These are phyloP conservation scores for Merluccius polli DNA, from an alignment of 2,797 vertebrate species.

Conservation along the genomic window DNA sequence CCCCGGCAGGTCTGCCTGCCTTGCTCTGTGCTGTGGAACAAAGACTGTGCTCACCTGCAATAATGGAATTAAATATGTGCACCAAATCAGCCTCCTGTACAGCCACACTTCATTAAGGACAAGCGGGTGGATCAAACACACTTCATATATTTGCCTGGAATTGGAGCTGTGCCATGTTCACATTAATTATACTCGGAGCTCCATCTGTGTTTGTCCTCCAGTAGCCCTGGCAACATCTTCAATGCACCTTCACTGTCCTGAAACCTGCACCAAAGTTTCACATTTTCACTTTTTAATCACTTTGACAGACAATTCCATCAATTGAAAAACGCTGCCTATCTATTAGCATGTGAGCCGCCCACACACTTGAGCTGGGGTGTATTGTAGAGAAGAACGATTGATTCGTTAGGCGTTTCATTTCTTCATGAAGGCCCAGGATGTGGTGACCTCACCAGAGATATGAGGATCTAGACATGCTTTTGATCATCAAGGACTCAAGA, in stretches of 20 bases:
- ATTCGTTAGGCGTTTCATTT: slow-evolving; percentile 65
- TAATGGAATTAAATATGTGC: slow-evolving; percentile 71
- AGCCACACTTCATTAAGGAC: slow-evolving; percentile 73
- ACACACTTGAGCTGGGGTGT: slow-evolving; percentile 22
- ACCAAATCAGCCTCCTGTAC: slow-evolving; percentile 65
- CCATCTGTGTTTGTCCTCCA: slow-evolving; percentile 75
- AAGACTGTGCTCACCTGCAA: slow-evolving; percentile 61
- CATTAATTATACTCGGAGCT: slow-evolving; percentile 76
- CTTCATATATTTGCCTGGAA: slow-evolving; percentile 67
- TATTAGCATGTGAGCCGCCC: slow-evolving; percentile 41
- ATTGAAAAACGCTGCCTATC: slow-evolving; percentile 22
- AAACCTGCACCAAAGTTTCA: slow-evolving; percentile 29
- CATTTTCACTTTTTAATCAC: slow-evolving; percentile 33
- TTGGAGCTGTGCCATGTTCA: slow-evolving; percentile 73
- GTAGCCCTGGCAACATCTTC: slow-evolving; percentile 64
- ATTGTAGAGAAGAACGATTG: slow-evolving; percentile 57
- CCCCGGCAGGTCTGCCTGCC: slow-evolving; percentile 40
- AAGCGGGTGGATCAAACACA: slow-evolving; percentile 71
- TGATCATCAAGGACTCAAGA: slow-evolving; percentile 55
- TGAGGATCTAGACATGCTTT: slow-evolving; percentile 54
- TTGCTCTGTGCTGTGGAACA: slow-evolving; percentile 41
- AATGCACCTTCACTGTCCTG: slow-evolving; percentile 54
- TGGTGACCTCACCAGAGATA: slow-evolving; percentile 51
- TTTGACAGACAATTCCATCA: slow-evolving; percentile 38
- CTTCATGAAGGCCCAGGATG: slow-evolving; percentile 46